These are phyloP conservation scores for Eupithecia inturbata DNA, from an alignment of 2,888 invertebrate species.

Conservation along the genomic window DNA sequence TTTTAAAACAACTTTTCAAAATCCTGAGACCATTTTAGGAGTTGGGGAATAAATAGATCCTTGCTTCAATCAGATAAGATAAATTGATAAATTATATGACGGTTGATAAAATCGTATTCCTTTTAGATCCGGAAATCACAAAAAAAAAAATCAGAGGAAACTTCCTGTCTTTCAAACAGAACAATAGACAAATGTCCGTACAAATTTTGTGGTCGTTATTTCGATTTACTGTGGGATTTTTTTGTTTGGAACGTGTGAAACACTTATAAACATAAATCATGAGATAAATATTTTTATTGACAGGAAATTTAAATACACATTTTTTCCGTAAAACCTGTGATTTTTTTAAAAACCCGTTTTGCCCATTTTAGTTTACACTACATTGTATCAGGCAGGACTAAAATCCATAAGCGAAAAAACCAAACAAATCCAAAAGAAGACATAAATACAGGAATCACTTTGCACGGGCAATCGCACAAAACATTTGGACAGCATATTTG, in stretches of 20 bases:
- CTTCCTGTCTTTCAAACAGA: conserved; percentile 3
- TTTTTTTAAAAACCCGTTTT: neutral
- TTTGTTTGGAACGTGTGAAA: neutral
- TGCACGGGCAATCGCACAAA: neutral
- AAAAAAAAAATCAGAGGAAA: neutral
- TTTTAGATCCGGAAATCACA: neutral
- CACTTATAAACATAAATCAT: neutral
- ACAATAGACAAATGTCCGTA: conserved; percentile 7
- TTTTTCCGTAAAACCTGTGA: neutral
- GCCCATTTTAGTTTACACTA: neutral
- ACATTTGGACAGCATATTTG: neutral
- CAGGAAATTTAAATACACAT: neutral
- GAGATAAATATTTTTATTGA: neutral
- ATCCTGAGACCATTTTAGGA: neutral
- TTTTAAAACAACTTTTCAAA: neutral
- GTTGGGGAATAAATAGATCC: neutral
- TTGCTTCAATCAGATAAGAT: neutral
- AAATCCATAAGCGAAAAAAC: neutral
- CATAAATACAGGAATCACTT: neutral
- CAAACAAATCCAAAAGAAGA: neutral
- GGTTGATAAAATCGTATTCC: neutral
- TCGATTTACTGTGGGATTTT: neutral
- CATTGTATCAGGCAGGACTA: no score
- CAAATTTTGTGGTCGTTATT: neutral
- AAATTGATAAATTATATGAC: neutral